These are phyloP conservation scores for Cebidichthys violaceus DNA, from an alignment of 2,113 vertebrate genomes.

Conservation along the genomic window DNA sequence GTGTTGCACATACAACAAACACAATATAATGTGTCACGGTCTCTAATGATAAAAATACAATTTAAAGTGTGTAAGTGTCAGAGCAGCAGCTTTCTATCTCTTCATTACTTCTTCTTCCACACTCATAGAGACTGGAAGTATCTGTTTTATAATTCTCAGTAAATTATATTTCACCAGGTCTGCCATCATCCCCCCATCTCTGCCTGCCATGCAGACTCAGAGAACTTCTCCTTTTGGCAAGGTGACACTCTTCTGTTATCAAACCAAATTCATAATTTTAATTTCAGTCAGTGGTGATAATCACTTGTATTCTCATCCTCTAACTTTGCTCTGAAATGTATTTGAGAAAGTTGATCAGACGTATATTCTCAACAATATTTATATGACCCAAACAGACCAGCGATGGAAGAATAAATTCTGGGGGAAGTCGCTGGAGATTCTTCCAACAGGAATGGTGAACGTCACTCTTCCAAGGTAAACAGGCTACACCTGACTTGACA, in stretches of 20 bases:
- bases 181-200: conserved; percentile 93
- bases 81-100: neutral
- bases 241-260: conserved; percentile 74
- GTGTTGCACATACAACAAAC: neutral
- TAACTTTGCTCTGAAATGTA: neutral
- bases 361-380: neutral
- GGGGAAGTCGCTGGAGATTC: conserved; percentile 95
- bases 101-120: neutral
- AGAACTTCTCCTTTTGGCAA: conserved; percentile 95
- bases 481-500: neutral
- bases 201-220: conserved; percentile 90
- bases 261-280: neutral
- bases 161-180: conserved; percentile 79
- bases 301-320: neutral
- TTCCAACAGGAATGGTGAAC: conserved; percentile 91
- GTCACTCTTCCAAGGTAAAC: conserved; percentile 88
- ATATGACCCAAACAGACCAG: conserved; percentile 84
- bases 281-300: accelerated
- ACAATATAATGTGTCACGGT: too few species aligned
- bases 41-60: too few species aligned
- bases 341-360: neutral
- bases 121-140: neutral
- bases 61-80: too few species aligned
- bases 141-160: neutral
- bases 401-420: conserved; percentile 97